These are phyloP conservation scores for Amphipoea oculea DNA, from an alignment of 2,888 invertebrate genomes.

Conservation along the genomic window DNA sequence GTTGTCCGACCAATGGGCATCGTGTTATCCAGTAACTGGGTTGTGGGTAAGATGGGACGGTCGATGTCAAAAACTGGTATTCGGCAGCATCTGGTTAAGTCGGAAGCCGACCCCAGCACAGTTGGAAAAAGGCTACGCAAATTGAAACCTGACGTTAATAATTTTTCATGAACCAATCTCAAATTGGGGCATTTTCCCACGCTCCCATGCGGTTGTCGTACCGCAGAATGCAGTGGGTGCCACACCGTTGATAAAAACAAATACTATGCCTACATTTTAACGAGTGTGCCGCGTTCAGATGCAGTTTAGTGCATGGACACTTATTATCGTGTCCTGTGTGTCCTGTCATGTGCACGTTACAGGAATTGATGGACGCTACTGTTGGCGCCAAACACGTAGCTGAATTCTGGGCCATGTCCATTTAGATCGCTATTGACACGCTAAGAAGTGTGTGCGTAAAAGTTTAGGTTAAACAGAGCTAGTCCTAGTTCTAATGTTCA, in stretches of 20 bases:
- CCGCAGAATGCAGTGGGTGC: slow-evolving; percentile 2
- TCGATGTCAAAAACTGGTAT: background rate
- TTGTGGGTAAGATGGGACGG: background rate
- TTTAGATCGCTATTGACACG: no score
- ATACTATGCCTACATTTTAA: background rate
- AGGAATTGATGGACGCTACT: background rate
- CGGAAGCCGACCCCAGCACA: background rate
- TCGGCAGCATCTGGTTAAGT: background rate
- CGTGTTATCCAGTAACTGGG: background rate
- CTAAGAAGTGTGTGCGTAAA: background rate
- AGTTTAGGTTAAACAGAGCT: background rate
- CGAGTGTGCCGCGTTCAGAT: background rate
- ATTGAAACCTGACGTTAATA: background rate
- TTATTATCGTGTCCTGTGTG: background rate
- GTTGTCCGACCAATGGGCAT: background rate
- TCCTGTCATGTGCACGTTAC: background rate
- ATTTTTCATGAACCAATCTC: background rate
- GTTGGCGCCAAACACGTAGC: background rate
- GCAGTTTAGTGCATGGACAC: background rate
- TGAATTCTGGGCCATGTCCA: no score
- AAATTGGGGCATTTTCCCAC: background rate
- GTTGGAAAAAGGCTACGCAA: background rate
- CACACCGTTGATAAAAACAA: background rate
- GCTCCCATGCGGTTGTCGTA: background rate
- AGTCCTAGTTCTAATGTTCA: background rate